Conservation (phyloP, 2,797 vertebrate species). For the Salmo trutta region DNA sequence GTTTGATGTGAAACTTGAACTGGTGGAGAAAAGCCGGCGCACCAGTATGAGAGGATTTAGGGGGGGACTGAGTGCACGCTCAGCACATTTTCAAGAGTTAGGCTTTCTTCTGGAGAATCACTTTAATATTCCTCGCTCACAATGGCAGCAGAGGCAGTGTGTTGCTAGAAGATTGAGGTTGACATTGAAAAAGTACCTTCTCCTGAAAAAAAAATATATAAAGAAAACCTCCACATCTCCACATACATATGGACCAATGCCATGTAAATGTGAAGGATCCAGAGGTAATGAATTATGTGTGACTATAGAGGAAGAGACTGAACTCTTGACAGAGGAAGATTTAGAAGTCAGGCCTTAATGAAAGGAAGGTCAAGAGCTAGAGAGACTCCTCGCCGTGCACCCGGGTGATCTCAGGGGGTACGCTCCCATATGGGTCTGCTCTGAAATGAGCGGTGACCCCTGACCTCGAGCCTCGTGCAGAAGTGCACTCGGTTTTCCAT, state of each 20-base stretch:
- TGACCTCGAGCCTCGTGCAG: conserved; percentile 31
- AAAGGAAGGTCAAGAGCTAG: conserved; percentile 57
- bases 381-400: conserved; percentile 24
- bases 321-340: conserved; percentile 36
- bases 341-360: conserved; percentile 50
- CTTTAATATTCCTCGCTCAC: conserved; percentile 17
- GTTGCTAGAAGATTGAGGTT: conserved; percentile 36
- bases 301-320: conserved; percentile 25
- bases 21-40: conserved; percentile 21
- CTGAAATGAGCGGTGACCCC: conserved; percentile 52
- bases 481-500: conserved; percentile 28
- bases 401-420: conserved; percentile 36
- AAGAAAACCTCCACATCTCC: not conserved
- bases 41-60: conserved; percentile 51
- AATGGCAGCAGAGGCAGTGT: conserved; percentile 16
- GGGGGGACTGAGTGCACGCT: conserved; percentile 53
- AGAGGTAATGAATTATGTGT: not conserved
- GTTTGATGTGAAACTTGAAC: conserved; percentile 60
- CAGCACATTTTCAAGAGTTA: conserved; percentile 55
- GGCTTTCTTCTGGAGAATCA: conserved; percentile 29
- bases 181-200: not conserved
- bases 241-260: not conserved
- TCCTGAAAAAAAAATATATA: not conserved
- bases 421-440: conserved; percentile 43
- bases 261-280: not conserved